Percentiles rank a stretch among this genome's conserved stretches.
These are phyloP conservation scores for Laodelphax striatellus DNA, from an alignment of 1,140 invertebrate genomes.

Conservation along the genomic window DNA sequence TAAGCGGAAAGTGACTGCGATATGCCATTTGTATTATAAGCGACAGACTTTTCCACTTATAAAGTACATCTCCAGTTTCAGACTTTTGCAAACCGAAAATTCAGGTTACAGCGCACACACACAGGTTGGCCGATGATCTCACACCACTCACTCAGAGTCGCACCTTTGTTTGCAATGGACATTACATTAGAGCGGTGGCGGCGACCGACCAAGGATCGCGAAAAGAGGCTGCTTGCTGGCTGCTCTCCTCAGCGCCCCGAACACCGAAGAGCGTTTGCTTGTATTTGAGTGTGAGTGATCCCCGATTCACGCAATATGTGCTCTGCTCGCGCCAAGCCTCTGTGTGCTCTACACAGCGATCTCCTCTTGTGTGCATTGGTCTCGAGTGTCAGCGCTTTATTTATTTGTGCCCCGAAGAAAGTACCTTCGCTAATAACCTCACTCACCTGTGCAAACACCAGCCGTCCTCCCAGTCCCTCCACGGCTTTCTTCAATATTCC, in stretches of 20 bases:
- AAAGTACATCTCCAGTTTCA: too few species aligned
- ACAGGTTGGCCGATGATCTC: not conserved
- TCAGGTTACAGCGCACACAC: too few species aligned
- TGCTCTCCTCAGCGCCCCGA: not conserved
- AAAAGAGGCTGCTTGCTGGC: not conserved
- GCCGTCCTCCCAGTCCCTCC: not conserved
- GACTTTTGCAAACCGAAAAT: too few species aligned
- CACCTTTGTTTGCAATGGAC: not conserved
- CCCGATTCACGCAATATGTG: too few species aligned
- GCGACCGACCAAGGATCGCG: not conserved
- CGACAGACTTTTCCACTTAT: too few species aligned
- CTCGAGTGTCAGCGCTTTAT: too few species aligned
- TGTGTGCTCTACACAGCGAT: not conserved
- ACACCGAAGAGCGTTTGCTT: too few species aligned
- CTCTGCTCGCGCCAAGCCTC: not conserved
- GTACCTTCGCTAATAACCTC: not conserved
- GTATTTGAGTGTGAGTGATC: too few species aligned
- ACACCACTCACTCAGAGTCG: not conserved
- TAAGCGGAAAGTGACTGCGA: too few species aligned
- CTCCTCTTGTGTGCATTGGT: too few species aligned
- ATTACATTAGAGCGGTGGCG: not conserved
- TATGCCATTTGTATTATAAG: too few species aligned
- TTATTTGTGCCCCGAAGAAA: not conserved
- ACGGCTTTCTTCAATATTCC: not conserved
- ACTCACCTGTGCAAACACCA: conserved; percentile 1